Percentiles rank a stretch among this genome's conserved stretches.
Conservation (phyloP, 1,140 invertebrate genomes). For the Aethina tumida region DNA sequence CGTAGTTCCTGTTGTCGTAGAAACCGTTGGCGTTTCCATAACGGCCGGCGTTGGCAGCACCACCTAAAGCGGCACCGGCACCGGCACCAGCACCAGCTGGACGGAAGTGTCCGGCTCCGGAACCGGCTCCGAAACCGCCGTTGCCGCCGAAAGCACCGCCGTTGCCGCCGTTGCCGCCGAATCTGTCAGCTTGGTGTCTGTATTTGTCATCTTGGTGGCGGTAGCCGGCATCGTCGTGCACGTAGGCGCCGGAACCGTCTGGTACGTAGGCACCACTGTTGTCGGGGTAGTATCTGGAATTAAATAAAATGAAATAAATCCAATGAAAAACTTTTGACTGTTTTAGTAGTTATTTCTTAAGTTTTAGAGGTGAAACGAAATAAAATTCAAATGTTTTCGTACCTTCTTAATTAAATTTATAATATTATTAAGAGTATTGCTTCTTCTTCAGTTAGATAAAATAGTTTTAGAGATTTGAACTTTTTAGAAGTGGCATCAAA, state of each 20-base stretch:
- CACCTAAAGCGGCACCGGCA: not conserved
- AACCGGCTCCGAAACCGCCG: slow-evolving; percentile 5
- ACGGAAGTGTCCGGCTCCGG: too few species aligned
- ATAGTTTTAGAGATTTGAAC: too few species aligned
- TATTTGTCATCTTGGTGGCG: slow-evolving; percentile 9
- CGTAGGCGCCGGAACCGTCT: slow-evolving; percentile 10
- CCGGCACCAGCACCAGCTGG: not conserved
- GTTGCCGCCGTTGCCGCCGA: slow-evolving; percentile 6
- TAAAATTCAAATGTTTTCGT: too few species aligned
- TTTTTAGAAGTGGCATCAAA: too few species aligned
- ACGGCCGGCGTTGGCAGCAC: not conserved
- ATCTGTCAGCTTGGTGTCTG: slow-evolving; percentile 8
- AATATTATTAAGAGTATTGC: too few species aligned
- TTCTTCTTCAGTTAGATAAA: too few species aligned
- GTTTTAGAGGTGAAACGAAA: too few species aligned
- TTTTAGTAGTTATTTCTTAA: too few species aligned
- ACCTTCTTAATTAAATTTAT: too few species aligned
- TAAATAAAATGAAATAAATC: too few species aligned
- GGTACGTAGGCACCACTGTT: slow-evolving; percentile 7
- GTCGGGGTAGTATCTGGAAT: slow-evolving; percentile 8
- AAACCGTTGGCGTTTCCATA: slow-evolving; percentile 7
- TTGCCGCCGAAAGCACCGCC: slow-evolving; percentile 6
- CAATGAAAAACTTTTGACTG: too few species aligned
- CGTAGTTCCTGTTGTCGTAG: slow-evolving; percentile 17
- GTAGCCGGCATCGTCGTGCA: slow-evolving; percentile 10